Base-by-base conservation (phyloP, 2,113 vertebrate species). In the Callipepla californica region DNA sequence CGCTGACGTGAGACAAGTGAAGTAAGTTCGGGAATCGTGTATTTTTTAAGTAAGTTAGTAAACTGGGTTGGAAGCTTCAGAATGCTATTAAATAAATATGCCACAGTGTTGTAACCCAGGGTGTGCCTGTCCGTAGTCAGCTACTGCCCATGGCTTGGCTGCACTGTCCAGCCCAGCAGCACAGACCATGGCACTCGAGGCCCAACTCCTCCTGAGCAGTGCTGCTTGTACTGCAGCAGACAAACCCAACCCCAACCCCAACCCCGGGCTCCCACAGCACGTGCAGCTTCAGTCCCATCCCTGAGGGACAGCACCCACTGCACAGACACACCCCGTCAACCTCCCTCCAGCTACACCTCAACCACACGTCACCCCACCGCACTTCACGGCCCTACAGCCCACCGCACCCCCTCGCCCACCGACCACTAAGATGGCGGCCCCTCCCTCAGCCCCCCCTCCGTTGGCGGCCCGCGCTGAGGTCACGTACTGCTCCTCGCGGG, bases 251-350 rank as follows among this genome's bases (percentile, higher is more conserved):
- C 26, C 10, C 6, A 2, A 9, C 19, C n/a, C 6, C 2, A 9
- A 22, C n/a, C 25, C 13, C 2, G 13, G 30, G 14, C 15, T 50
- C 47, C 48, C 55, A 22, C 36, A 6, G 22, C 10, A 6, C 1
- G 0, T n/a, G n/a, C 4, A 3, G 7, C 28, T 70, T 22, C 30
- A 32, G 13, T 13, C 40, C 59, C 9, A 50, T 19, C 34, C 51
- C 58, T 3, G 3, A 19, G 1, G 1, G 6, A 3, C 58, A 0
- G 8, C 44, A 5, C 6, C 2, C 0, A 25, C 0, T 5, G 36
- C 2, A 25, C 1, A 0, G 2, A 23, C 40, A 12, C 40, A 40
- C 11, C 40, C 40, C 40, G 13, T 40, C 40, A 40, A 40, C 40
- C 4, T 40, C 40, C 40, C 40, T 34, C 14, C 18, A 20, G 10